Percentiles rank a stretch among this genome's conserved stretches.
phyloP scores from a whole-genome alignment of 1,140 invertebrate species.

The Melanaphis sacchari region DNA sequence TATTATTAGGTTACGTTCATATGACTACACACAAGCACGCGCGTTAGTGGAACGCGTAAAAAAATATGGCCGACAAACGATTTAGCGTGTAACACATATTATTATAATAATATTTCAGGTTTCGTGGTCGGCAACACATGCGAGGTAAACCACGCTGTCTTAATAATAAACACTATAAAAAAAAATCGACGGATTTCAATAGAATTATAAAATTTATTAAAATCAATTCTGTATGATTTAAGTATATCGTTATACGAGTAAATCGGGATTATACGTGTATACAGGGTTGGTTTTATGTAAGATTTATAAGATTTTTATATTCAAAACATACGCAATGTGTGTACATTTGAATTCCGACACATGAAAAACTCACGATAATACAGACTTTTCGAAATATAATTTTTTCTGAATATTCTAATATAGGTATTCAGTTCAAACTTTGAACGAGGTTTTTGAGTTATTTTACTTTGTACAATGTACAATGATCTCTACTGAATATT shows the following conservation, averaged over 20 bases:
- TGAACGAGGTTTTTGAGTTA: not conserved
- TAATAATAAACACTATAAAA: not conserved
- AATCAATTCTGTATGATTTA: not conserved
- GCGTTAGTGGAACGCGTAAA: not conserved
- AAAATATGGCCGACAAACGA: constrained; percentile 1
- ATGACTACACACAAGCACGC: not conserved
- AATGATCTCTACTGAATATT: not conserved
- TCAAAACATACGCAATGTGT: too few species aligned
- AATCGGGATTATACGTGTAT: not conserved
- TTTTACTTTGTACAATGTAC: not conserved
- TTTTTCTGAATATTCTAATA: not conserved
- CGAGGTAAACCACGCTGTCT: not conserved
- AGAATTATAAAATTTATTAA: not conserved
- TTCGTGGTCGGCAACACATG: constrained; percentile 8
- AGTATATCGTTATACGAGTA: not conserved
- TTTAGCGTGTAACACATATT: not conserved
- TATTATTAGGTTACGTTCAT: constrained; percentile 35
- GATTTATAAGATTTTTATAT: not conserved
- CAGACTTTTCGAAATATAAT: not conserved
- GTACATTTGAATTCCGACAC: not conserved
- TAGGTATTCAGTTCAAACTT: not conserved
- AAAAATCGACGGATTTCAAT: not conserved
- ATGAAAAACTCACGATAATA: not conserved
- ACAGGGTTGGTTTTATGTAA: not conserved
- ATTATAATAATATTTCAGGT: not conserved